A percentile compares a stretch with the other conserved stretches of the same genome.
Conservation (phyloP, 1,140 invertebrate species). For the Metaphire vulgaris region DNA sequence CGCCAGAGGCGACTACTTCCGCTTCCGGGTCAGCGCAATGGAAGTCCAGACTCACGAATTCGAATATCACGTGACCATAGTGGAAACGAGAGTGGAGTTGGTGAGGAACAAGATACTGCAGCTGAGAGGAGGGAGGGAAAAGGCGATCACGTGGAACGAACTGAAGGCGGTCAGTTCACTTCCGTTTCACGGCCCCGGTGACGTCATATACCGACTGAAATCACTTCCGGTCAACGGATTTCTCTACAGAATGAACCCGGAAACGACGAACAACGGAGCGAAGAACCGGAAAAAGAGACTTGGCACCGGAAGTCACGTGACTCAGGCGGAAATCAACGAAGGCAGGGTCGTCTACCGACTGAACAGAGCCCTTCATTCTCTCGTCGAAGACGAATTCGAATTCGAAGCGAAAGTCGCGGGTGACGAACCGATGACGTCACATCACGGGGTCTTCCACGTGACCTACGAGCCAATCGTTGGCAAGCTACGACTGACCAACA, state of each 20-base stretch:
- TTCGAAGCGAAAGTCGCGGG: conserved; percentile 60
- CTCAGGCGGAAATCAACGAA: conserved; percentile 71
- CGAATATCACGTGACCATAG: conserved; percentile 76
- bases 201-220: conserved; percentile 72
- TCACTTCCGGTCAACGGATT: conserved; percentile 58
- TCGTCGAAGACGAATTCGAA: conserved; percentile 61
- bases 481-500: conserved; percentile 55
- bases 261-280: not conserved
- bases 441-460: conserved; percentile 58
- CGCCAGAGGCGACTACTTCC: conserved; percentile 62
- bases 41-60: conserved; percentile 62
- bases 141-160: conserved; percentile 65
- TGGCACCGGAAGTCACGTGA: conserved; percentile 57
- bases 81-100: conserved; percentile 61
- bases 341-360: conserved; percentile 63
- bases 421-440: conserved; percentile 46
- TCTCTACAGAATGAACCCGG: conserved; percentile 21
- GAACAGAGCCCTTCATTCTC: conserved; percentile 65
- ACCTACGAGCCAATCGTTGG: conserved; percentile 53
- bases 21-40: conserved; percentile 65
- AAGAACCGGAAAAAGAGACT: conserved; percentile 15
- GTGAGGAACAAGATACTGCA: conserved; percentile 54
- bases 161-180: conserved; percentile 58
- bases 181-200: conserved; percentile 51
- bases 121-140: conserved; percentile 62